Base-by-base conservation (phyloP, 2,888 invertebrate species). In the Eupithecia subumbrata region DNA sequence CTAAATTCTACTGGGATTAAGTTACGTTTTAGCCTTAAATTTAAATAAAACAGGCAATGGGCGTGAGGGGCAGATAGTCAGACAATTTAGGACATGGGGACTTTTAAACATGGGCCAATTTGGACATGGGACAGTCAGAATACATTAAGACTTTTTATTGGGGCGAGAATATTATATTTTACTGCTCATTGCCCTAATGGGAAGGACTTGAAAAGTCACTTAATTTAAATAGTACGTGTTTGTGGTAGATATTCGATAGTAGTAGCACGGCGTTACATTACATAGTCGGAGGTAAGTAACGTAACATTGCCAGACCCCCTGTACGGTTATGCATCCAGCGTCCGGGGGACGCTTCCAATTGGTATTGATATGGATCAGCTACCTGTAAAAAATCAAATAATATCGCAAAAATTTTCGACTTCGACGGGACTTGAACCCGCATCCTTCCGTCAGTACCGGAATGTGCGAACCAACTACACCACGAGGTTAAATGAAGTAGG, bases 41-140 rank as follows among this genome's bases (percentile, higher is more conserved):
- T 70, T 16, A 63, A 73, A 69, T 69, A 69, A 63, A 71, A 76
- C 76, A 74, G 5, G 73, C 67, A 73, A 73, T 48, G 71, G 76
- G 73, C 76, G 73, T 63, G 14, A 12, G 56, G 2, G 40, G 72
- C 34, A n/a, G 68, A 25, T 56, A 48, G 64, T 64, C 22, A 25
- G 66, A 37, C 66, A 67, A n/a, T 37, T 66, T 22, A 37, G 66
- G 66, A 37, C 66, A 67, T 34, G 18, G 66, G 37, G 2, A 9
- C 34, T 34, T 37, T 66, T 9, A 3, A 56, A 11, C 52, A 56
- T 14, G 60, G 14, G 9, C 34, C 30, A 34, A 64, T 18, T 64
- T 18, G 8, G 68, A 40, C 40, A 45, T 25, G 12, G 43, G 43
- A 25, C 14, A 68, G 43, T 68, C 25, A 7, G 68, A 40, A 43